Conservation (phyloP, 1,140 invertebrate species). For the Latrodectus geometricus region DNA sequence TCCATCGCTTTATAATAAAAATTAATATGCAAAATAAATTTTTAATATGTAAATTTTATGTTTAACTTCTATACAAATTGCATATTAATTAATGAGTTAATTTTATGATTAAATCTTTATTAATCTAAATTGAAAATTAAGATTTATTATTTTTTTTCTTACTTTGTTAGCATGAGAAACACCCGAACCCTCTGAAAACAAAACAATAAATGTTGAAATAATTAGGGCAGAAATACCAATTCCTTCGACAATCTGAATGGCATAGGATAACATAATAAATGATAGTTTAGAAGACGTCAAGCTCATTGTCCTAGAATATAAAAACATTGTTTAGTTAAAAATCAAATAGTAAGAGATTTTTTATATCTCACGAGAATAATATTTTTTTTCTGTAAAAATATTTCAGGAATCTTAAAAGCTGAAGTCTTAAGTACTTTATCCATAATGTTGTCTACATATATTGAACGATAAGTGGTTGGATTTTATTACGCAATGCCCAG, state of each 20-base stretch:
- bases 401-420: not conserved
- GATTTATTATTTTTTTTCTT: not conserved
- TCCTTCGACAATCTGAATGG: constrained; percentile 30
- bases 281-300: not conserved
- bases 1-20: not conserved
- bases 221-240: constrained; percentile 14
- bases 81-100: not conserved
- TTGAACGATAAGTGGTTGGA: no score
- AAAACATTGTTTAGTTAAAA: not conserved
- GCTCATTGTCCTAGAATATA: not conserved
- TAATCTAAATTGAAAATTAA: not conserved
- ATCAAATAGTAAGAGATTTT: not conserved
- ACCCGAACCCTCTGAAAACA: constrained; percentile 13
- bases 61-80: not conserved
- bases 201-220: constrained; percentile 2
- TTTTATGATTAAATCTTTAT: not conserved
- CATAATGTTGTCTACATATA: no score
- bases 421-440: not conserved
- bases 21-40: not conserved
- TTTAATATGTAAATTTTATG: not conserved
- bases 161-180: not conserved
- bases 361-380: not conserved
- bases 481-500: no score
- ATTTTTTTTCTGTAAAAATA: not conserved
- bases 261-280: constrained; percentile 31